These are phyloP conservation scores for Rhadina sibilatrix DNA, from an alignment of 2,113 vertebrate species.

Conservation along the genomic window DNA sequence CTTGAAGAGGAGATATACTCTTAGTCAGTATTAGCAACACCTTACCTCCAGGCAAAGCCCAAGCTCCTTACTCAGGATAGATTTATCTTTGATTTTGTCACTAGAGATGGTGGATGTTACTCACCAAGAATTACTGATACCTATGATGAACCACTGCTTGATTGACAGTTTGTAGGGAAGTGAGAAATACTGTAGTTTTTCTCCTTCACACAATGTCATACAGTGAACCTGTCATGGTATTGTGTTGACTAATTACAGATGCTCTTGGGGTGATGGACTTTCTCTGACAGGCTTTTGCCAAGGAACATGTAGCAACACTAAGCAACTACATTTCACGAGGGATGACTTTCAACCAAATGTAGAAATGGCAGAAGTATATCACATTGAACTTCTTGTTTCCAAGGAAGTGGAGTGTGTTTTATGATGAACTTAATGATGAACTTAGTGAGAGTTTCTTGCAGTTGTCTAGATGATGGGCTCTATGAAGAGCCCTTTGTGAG, in stretches of 20 bases:
- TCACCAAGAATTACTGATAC: neutral
- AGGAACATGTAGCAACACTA: neutral
- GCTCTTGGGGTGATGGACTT: neutral
- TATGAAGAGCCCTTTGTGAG: neutral
- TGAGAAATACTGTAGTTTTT: neutral
- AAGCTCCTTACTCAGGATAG: neutral
- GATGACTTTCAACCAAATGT: neutral
- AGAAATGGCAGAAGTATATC: neutral
- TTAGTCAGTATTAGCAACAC: neutral
- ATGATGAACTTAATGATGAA: neutral
- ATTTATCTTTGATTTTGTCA: neutral
- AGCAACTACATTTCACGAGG: rapidly evolving
- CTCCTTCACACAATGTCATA: neutral
- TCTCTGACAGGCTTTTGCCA: neutral
- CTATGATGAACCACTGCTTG: neutral
- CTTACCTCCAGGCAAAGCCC: neutral
- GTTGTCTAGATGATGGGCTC: neutral
- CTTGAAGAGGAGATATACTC: neutral
- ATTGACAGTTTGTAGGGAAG: neutral
- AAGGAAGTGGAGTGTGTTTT: neutral
- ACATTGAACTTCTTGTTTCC: neutral
- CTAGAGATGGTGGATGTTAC: neutral
- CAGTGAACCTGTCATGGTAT: neutral
- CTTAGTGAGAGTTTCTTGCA: neutral
- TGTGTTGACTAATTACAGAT: neutral